Conservation (phyloP, 1,140 invertebrate species). For the Euura saliciscinereae region DNA sequence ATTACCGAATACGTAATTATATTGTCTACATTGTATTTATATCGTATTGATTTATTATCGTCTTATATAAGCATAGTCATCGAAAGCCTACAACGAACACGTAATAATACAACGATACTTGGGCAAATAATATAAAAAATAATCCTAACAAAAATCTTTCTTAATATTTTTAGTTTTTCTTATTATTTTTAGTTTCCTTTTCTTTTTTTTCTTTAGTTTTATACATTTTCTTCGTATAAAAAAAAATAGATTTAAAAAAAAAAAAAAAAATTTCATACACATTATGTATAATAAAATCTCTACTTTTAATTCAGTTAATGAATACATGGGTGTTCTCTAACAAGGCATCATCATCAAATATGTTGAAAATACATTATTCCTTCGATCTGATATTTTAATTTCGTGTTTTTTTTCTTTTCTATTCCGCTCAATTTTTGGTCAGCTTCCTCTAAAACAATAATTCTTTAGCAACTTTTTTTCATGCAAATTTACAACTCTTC, state of each 20-base stretch:
- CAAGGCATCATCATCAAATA: not conserved
- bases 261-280: not conserved
- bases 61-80: slow-evolving; percentile 1
- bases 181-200: slow-evolving; percentile 9
- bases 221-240: not conserved
- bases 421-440: no score
- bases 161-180: slow-evolving; percentile 25
- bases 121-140: slow-evolving; percentile 44
- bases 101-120: slow-evolving; percentile 9
- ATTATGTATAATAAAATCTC: not conserved
- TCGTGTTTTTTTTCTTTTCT: no score
- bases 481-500: no score
- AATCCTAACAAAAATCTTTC: slow-evolving; percentile 29
- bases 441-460: no score
- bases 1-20: not conserved
- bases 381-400: not conserved
- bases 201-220: slow-evolving; percentile 12
- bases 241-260: no score
- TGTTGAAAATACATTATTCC: slow-evolving; percentile 1
- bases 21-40: not conserved
- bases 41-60: not conserved
- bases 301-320: not conserved
- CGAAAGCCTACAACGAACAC: not conserved
- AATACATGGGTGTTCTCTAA: slow-evolving; percentile 3
- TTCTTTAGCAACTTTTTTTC: no score